phyloP scores from a whole-genome alignment of 2,888 invertebrate genomes.

The Emmelina monodactyla region DNA sequence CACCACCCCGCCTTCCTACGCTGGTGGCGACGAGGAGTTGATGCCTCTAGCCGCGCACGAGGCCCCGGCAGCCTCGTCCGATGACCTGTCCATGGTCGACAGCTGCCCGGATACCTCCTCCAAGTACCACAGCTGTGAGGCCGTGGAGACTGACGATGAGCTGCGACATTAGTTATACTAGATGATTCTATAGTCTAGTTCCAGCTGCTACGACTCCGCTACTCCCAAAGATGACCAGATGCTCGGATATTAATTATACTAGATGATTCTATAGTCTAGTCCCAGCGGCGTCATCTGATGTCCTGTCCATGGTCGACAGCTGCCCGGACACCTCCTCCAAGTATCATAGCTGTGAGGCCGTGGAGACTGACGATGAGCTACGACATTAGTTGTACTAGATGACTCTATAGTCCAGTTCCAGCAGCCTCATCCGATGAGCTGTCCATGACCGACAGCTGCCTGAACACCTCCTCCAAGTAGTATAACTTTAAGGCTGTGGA shows the following conservation, averaged over 20 bases:
- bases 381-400: no score
- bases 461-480: conserved; percentile 78
- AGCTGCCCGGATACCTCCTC: conserved; percentile 78
- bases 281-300: conserved; percentile 67
- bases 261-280: no score
- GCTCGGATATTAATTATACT: no score
- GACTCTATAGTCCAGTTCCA: no score
- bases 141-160: conserved; percentile 71
- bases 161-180: conserved; percentile 36
- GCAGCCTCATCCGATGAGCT: conserved; percentile 70
- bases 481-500: conserved; percentile 80
- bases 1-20: conserved; percentile 22
- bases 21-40: conserved; percentile 60
- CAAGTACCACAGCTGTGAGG: conserved; percentile 79
- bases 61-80: conserved; percentile 63
- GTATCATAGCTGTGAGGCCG: conserved; percentile 79
- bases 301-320: conserved; percentile 73
- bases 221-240: no score
- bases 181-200: no score
- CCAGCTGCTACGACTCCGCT: no score
- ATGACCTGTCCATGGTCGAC: conserved; percentile 73
- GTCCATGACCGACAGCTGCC: conserved; percentile 74
- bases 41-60: conserved; percentile 72
- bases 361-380: conserved; percentile 68
- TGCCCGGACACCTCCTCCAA: conserved; percentile 79